Evolutionary conservation across 2,797 vertebrate species (phyloP), one percentile per base, ranked within the genome.

Genomic region (Melanotaenia pygmaea): DNA sequence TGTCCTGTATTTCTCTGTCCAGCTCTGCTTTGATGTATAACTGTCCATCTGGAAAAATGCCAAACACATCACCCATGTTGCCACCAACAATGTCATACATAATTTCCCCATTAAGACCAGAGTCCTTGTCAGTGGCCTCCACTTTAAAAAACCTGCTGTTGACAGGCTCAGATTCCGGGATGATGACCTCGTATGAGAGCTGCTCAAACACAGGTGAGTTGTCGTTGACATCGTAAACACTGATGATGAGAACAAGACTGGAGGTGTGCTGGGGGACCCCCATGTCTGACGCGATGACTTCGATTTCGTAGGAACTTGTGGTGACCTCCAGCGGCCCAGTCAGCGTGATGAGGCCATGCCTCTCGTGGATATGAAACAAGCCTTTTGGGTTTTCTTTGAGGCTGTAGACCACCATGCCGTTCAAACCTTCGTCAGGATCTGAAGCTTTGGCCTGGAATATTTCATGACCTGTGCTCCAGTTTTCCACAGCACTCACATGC

Each of bases 131-230:
- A 0, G 94, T 95, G 88, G 98, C 98, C 76, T 95, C 94, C 34
- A 99, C 97, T 82, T 95, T 95, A 84, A 99, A 99, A 82, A 99
- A 99, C 11, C 96, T 95, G 74, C 97, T 97, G 91, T 99, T 99
- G 73, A 99, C 98, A 1, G 96, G 96, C 85, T 98, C 97, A 0
- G 97, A 95, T 88, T 99, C 98, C 50, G 94, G 86, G 73, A 99
- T 97, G 26, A 96, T 93, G 67, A 98, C 95, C 92, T 99, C 98
- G 35, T 99, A 99, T 0, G 98, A 99, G 37, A 98, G 96, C 84
- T 99, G 98, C 72, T 98, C 96, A 24, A 99, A 99, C 58, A 97
- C 93, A 0, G 98, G 98, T 0, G 96, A 90, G 82, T 99, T 97
- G 87, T 99, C 98, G 9, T 99, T 99, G 56, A 99, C 97, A 24